Evolutionary conservation across 2,888 invertebrate genomes (phyloP).

Genomic region (Cheilosia scutellata): DNA sequence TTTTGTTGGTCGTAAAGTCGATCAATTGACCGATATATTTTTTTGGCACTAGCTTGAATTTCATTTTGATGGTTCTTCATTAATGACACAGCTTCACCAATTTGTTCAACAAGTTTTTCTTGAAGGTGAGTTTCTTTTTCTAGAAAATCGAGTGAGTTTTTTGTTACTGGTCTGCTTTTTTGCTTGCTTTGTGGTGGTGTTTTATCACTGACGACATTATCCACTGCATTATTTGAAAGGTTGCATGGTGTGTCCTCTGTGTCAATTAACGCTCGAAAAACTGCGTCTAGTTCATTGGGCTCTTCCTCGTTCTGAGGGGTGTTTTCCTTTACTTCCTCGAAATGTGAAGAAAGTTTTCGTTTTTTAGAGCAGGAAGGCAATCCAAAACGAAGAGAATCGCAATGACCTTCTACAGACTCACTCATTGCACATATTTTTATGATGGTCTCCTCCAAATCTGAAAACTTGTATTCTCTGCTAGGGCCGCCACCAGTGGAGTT

Average conservation of each 20-base stretch:
- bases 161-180: conserved; percentile 1
- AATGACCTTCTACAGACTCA: no score
- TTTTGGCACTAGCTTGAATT: conserved; percentile 8
- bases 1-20: conserved; percentile 18
- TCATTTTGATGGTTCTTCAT: conserved; percentile 10
- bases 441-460: no score
- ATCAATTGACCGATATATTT: conserved; percentile 23
- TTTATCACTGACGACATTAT: not conserved
- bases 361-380: no score
- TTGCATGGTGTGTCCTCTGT: not conserved
- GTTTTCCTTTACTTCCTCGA: no score
- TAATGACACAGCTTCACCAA: conserved; percentile 2
- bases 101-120: conserved; percentile 3
- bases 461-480: no score
- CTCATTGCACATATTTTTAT: no score
- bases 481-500: conserved; percentile 7
- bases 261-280: not conserved
- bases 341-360: no score
- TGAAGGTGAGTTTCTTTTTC: not conserved
- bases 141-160: not conserved
- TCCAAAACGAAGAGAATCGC: no score
- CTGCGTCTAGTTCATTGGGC: not conserved
- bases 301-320: not conserved
- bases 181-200: not conserved
- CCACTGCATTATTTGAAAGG: not conserved